Conservation (phyloP, 1,140 invertebrate species). For the Elymnias hypermnestra region DNA sequence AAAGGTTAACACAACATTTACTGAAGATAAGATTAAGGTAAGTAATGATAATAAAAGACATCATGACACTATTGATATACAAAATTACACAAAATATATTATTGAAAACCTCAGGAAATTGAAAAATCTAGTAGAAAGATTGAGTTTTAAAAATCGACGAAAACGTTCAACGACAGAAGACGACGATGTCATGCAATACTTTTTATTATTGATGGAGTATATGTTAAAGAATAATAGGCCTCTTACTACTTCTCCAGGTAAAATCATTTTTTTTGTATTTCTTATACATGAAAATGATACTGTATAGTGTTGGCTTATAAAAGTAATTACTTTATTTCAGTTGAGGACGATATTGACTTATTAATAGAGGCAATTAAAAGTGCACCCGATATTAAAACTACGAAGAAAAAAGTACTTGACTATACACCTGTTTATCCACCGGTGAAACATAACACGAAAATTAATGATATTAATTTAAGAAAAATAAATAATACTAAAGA, state of each 20-base stretch:
- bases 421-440: neutral
- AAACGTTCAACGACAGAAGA: conserved; percentile 38
- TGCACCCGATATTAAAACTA: conserved; percentile 52
- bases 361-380: conserved; percentile 57
- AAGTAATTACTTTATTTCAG: conserved; percentile 34
- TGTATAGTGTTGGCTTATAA: neutral
- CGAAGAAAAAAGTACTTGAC: conserved; percentile 24
- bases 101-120: conserved; percentile 47
- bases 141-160: conserved; percentile 29
- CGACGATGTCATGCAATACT: conserved; percentile 46
- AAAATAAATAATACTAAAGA: neutral
- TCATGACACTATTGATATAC: conserved; percentile 24
- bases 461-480: too few species aligned
- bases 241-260: conserved; percentile 37
- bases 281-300: too few species aligned
- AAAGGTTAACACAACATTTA: conserved; percentile 9
- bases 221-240: conserved; percentile 45
- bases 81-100: conserved; percentile 43
- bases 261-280: too few species aligned
- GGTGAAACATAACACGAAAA: neutral
- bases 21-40: conserved; percentile 16
- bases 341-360: conserved; percentile 54
- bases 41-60: conserved; percentile 17
- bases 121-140: conserved; percentile 31
- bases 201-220: conserved; percentile 58